Evolutionary conservation across 2,888 invertebrate species (phyloP), one percentile per base, ranked within the genome.

Genomic region (Gortyna flavago): DNA sequence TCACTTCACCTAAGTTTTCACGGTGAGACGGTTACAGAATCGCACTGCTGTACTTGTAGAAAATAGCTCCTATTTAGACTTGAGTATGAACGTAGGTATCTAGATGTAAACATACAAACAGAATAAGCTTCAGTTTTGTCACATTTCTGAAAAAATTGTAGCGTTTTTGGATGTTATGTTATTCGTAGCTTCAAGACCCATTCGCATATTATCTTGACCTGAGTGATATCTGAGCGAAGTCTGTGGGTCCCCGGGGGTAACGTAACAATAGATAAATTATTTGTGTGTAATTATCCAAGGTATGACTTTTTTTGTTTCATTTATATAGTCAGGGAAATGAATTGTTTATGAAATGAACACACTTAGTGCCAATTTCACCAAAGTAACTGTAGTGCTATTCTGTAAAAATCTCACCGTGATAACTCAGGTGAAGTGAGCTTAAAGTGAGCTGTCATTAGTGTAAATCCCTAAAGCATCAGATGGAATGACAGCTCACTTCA

Each of bases 41-140:
- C n/a, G n/a, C n/a, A n/a, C n/a, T n/a, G n/a, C n/a, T n/a, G 85
- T 85, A 85, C 59, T 71, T 69, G 72, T 71, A 57, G 71, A 21
- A 66, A 76, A 74, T 76, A 72, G 83, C 44, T 59, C 57, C 65
- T 79, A 76, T 73, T 79, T 75, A 54, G 57, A 51, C 67, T 68
- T 29, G n/a, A 79, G 86, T 68, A 70, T 68, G 69, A 65, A 71
- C 57, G 57, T 57, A 48, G 7, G 35, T 65, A 66, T n/a, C 5
- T 66, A n/a, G 25, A 59, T 44, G 11, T 67, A 54, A 66, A 6
- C 18, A 77, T 25, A 44, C 66, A 44, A 8, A 51, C 66, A 84
- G 59, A n/a, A 51, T 4, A 0, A 35, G 4, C 0, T 35, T 59
- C 9, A 13, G 51, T 21, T 59, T 51, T 7, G 8, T 8, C 11